Base-by-base conservation (phyloP, 2,888 invertebrate species). In the Parnassius apollo region DNA sequence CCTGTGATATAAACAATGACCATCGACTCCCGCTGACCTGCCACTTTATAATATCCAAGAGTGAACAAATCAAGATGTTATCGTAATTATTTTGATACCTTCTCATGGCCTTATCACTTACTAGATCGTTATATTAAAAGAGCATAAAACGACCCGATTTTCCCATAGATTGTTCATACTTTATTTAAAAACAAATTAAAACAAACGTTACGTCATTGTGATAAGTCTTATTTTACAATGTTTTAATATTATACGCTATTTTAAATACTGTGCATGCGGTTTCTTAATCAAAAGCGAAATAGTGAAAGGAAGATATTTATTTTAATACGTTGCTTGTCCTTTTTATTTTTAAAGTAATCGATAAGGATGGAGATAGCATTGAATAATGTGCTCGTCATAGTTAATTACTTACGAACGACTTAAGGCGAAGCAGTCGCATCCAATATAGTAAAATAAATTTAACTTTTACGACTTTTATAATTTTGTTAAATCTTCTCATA, bases 361-460 rank as follows among this genome's bases (percentile, higher is more conserved):
- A 79, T 67, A 74, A 75, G 75, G 83, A 85, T 61, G 67, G 75
- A 64, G 61, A 70, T 69, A 74, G 66, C 69, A 71, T 76, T 82
- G 82, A 86, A 79, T 85, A 82, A 86, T 86, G 83, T 76, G 75
- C 70, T 74, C 81, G 86, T 86, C 86, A 83, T 80, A 83, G 75
- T 81, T 85, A 87, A 88, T 88, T 86, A n/a, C n/a, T n/a, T n/a
- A n/a, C n/a, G n/a, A n/a, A n/a, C n/a, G 68, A 62, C 66, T 86
- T 85, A 87, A 87, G 85, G 81, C 48, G 73, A 77, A 53, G 53
- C 44, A 35, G 35, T 35, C 35, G 4, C 35, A 35, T 35, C 4
- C 1, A 35, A 35, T 7, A 35, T 35, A 35, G 4, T 35, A 35
- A 35, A 35, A 35, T 35, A 35, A 35, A 4, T 35, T 7, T 35